Evolutionary conservation across 2,888 invertebrate genomes (phyloP), one percentile per base, ranked within the genome.

Genomic region (Scaptodrosophila latifasciaeformis): DNA sequence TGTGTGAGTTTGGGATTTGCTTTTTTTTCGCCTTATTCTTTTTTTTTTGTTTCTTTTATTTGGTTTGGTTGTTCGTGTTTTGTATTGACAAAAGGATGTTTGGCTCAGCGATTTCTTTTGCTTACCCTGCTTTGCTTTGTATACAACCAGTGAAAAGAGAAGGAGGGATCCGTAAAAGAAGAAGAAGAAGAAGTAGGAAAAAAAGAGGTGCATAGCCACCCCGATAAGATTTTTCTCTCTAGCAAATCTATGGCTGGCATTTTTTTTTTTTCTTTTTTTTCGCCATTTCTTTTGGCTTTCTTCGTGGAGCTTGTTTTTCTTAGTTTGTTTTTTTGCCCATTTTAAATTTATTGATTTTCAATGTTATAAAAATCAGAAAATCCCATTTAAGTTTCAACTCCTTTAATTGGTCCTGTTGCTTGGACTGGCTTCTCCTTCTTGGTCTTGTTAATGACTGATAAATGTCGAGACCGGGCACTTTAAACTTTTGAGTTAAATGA

Each of bases 291-390:
- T 29, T 55, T 45, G 34, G 56, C 45, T 40, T 48, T 27, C 47
- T 40, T 50, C 30, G 21, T 49, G n/a, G n/a, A n/a, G n/a, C n/a
- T n/a, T 59, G 19, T 50, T 55, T 47, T 55, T 57, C 49, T 59
- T 19, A 49, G 53, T 56, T 59, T 57, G 59, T 61, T 64, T 61
- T 49, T 57, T 54, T 49, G 56, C 60, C 49, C 35, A 54, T 62
- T 70, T 68, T 76, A 72, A 81, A 67, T 81, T 79, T 76, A 81
- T 76, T 77, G 81, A 76, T 81, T 79, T 76, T 79, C 68, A 60
- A 66, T 62, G 54, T 37, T 46, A 45, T 39, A 51, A 13, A 24
- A 29, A 43, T 17, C 30, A 15, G 49, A 24, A 29, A 24, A 49
- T 57, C 48, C 67, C 53, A 49, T 74, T 74, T 62, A 80, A 70